Evolutionary conservation across 2,797 vertebrate genomes (phyloP), one percentile per base, ranked within the genome.

Genomic region (Notolabrus celidotus): DNA sequence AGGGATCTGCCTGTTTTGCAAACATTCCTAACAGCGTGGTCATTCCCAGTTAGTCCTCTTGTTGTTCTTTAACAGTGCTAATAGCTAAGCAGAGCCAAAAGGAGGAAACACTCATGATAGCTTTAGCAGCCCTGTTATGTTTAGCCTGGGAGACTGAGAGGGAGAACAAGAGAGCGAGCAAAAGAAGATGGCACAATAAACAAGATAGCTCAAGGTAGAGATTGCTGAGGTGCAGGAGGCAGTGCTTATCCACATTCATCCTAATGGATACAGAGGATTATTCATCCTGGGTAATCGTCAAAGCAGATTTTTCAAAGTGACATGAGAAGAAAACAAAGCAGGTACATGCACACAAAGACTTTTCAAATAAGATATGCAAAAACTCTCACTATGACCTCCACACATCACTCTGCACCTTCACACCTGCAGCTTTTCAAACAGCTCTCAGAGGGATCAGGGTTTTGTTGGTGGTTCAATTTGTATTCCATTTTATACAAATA

Each of bases 1-100:
- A 80, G 74, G 74, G 77, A 81, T 89, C 76, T 56, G 81, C 83
- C 87, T 49, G 62, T 70, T 76, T 76, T 17, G 41, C 58, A 79
- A 77, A 87, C 78, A 81, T 71, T 77, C 77, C 65, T 56, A 50
- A 78, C 60, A 63, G 79, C 73, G 77, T 80, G 83, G 81, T 79
- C 62, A 82, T 82, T 88, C 86, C 78, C 80, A 78, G 75, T 70
- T 80, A 80, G 80, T 84, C 61, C 68, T 51, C 61, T 56, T 58
- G 20, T 29, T n/a, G 5, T n/a, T 19, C 17, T 17, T 3, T n/a
- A 9, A 9, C 17, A n/a, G n/a, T 42, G 4, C 2, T 25, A 64
- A 43, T 51, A 68, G 73, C 56, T 34, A 70, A 59, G 53, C 76
- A 68, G 19, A 66, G 61, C 51, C 76, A 74, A 58, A n/a, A 66